A percentile compares a stretch with the other conserved stretches of the same genome.
These are phyloP conservation scores for Penaeus monodon DNA, from an alignment of 2,888 invertebrate genomes.

Conservation along the genomic window DNA sequence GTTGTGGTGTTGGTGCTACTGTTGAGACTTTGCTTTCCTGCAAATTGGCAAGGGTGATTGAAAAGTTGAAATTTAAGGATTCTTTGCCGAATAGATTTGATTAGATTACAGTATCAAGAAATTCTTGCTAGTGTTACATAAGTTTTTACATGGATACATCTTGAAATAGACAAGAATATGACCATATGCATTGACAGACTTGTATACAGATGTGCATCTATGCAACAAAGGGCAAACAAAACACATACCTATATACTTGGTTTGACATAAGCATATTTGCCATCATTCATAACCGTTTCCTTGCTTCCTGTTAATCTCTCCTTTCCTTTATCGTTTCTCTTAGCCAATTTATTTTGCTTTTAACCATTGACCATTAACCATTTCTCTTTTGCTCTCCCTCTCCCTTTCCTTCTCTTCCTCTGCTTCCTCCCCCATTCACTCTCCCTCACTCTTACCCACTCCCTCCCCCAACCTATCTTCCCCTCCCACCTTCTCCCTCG, in stretches of 20 bases:
- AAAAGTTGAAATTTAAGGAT: too few species aligned
- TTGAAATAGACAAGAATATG: background rate
- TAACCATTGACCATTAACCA: too few species aligned
- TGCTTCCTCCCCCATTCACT: background rate
- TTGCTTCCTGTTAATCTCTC: background rate
- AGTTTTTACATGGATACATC: too few species aligned
- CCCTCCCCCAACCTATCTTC: background rate
- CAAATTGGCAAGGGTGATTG: too few species aligned
- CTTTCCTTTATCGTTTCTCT: background rate
- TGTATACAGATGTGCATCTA: background rate
- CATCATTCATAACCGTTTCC: background rate
- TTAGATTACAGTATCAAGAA: background rate
- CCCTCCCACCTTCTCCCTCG: background rate
- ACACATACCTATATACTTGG: background rate
- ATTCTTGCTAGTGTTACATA: too few species aligned
- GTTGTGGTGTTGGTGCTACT: conserved; percentile 1
- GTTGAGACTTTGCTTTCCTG: background rate
- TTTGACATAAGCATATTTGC: background rate
- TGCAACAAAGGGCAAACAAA: background rate
- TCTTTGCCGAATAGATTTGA: too few species aligned
- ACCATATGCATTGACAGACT: background rate
- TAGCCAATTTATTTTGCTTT: too few species aligned
- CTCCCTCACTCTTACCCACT: background rate
- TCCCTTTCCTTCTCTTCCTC: background rate
- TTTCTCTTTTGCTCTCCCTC: background rate